Percentiles rank a stretch among this genome's conserved stretches.
Conservation (phyloP, 1,140 invertebrate genomes). For the Brachionus plicatilis region DNA sequence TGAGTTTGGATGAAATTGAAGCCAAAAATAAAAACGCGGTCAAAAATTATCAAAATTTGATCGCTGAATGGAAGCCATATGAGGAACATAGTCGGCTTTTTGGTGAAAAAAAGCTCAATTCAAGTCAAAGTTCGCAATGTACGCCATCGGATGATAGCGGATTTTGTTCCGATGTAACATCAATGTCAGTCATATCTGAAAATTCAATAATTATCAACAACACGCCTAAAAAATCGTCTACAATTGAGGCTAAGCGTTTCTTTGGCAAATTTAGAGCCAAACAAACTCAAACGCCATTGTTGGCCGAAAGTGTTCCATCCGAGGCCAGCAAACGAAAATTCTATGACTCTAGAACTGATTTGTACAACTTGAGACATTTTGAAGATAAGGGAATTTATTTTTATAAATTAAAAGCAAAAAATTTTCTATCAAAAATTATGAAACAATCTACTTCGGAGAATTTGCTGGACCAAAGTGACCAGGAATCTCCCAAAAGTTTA, state of each 20-base stretch:
- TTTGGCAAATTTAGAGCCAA: conserved; percentile 9
- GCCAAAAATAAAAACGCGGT: background rate
- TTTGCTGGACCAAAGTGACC: background rate
- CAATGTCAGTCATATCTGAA: background rate
- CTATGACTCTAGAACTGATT: background rate
- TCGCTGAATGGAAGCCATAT: conserved; percentile 29
- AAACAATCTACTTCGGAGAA: background rate
- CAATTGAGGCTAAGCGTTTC: background rate
- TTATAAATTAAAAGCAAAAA: background rate
- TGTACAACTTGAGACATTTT: conserved; percentile 19
- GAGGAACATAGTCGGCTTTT: background rate
- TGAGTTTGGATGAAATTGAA: conserved; percentile 58
- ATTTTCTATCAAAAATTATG: background rate
- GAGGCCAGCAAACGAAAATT: background rate
- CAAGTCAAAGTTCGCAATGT: background rate
- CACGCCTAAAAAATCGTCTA: background rate
- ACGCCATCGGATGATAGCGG: conserved; percentile 10
- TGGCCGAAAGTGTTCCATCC: background rate
- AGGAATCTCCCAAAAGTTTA: background rate
- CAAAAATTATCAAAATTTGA: conserved; percentile 13
- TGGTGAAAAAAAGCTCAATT: background rate
- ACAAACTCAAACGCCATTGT: conserved; percentile 12
- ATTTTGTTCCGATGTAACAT: background rate
- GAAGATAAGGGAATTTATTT: conserved; percentile 13
- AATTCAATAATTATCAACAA: background rate